Percentiles rank a stretch among this genome's conserved stretches.
phyloP scores from a whole-genome alignment of 2,888 invertebrate species.

The Standfussiana lucernea region DNA sequence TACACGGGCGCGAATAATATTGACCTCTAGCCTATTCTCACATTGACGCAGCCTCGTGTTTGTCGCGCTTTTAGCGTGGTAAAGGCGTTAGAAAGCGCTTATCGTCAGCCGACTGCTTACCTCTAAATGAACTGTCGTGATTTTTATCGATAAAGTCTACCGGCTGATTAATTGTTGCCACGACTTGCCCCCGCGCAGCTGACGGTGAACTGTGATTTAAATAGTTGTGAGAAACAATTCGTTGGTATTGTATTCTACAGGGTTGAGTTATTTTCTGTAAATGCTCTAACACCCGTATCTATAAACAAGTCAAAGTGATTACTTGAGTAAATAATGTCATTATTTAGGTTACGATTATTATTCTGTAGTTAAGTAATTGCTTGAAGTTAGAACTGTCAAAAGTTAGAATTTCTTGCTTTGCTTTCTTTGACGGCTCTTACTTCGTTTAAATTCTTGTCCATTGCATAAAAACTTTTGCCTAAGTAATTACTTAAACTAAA shows the following conservation, averaged over 20 bases:
- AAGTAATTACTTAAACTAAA: too few species aligned
- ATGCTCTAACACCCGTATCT: too few species aligned
- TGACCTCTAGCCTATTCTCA: conserved; percentile 85
- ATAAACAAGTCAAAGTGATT: too few species aligned
- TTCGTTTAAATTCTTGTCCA: too few species aligned
- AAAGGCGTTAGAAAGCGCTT: conserved; percentile 86
- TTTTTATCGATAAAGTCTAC: conserved; percentile 82
- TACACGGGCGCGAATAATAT: conserved; percentile 82
- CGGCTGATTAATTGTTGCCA: conserved; percentile 80
- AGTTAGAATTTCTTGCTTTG: too few species aligned
- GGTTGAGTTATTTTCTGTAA: too few species aligned
- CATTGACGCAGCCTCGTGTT: conserved; percentile 71
- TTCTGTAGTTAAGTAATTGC: too few species aligned
- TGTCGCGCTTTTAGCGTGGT: conserved; percentile 39
- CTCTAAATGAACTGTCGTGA: conserved; percentile 81
- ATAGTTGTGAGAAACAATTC: conserved; percentile 37
- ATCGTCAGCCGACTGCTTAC: conserved; percentile 72
- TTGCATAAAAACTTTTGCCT: too few species aligned
- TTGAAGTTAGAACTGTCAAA: too few species aligned
- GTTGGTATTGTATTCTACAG: background rate
- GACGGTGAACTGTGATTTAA: conserved; percentile 35
- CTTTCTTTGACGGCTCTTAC: too few species aligned
- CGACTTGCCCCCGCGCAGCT: conserved; percentile 50
- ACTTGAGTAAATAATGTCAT: too few species aligned
- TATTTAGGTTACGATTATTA: too few species aligned